Base-by-base conservation (phyloP, 2,888 invertebrate genomes). In the Monoplex corrugatus region DNA sequence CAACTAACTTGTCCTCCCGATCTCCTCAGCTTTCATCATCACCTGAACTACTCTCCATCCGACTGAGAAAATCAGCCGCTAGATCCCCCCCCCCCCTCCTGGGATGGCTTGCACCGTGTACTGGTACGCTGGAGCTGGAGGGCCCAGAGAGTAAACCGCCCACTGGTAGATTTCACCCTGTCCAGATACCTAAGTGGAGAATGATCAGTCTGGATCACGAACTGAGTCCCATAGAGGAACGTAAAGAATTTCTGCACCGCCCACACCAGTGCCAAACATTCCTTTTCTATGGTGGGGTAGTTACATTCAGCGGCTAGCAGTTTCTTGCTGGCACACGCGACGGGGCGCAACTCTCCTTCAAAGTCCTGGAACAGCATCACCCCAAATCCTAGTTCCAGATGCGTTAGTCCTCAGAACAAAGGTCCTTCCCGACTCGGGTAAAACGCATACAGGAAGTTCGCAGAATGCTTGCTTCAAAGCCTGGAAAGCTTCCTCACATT, bases 291-390 rank as follows among this genome's bases (percentile, higher is more conserved):
- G 2, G 72, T 86, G 3, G 72, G 35, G 28, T 86, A 86, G 50
- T 86, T 86, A 43, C 13, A n/a, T 44, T 86, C 86, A 3, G 72
- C 86, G 5, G 23, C 2, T 40, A 1, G 10, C 32, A 86, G 32
- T 2, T 88, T 84, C 44, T 32, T 57, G 83, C 88, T 88, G 40
- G 88, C 88, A 57, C 45, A 87, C 1, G 86, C 44, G 0, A 86
- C 32, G 2, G 72, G 68, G 8, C 19, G n/a, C 10, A 86, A 1
- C 16, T 44, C 72, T 2, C 32, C 86, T 5, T 72, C n/a, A n/a
- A 43, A n/a, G n/a, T n/a, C n/a, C 43, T 35, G 68, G 3, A n/a
- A 32, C 10, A 86, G 45, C 50, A 68, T 38, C 0, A 87, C 86
- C 13, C 86, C 86, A 8, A 86, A 16, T 2, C 86, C 72, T n/a